A percentile compares a stretch with the other conserved stretches of the same genome.
Evolutionary conservation across 2,113 vertebrate species (phyloP).

Genomic region (Protobothrops mucrosquamatus): DNA sequence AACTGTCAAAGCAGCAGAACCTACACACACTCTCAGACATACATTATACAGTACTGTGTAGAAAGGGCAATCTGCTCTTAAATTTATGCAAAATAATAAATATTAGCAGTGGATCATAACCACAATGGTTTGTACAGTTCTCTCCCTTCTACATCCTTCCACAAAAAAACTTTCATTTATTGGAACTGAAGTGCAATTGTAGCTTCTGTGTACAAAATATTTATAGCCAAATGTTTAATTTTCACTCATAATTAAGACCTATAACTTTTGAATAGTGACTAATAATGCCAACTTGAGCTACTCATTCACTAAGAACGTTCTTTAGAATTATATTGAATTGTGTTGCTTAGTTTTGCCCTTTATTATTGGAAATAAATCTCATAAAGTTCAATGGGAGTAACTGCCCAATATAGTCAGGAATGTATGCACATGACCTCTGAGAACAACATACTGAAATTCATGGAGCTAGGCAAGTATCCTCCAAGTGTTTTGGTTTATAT

Average conservation of each 20-base stretch:
- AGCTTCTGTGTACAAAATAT: not conserved
- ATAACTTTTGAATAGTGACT: not conserved
- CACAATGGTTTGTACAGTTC: not conserved
- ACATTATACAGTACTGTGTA: not conserved
- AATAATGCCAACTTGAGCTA: not conserved
- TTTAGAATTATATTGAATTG: not conserved
- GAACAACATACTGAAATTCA: not conserved
- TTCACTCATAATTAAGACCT: not conserved
- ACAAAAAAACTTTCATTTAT: not conserved
- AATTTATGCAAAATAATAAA: not conserved
- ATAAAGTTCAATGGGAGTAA: not conserved
- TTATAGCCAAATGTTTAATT: not conserved
- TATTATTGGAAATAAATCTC: not conserved
- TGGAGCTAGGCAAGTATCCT: not conserved
- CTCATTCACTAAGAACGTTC: too few species aligned
- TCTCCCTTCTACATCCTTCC: not conserved
- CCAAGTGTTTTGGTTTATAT: not conserved
- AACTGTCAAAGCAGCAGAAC: not conserved
- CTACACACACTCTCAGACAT: not conserved
- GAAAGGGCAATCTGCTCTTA: not conserved
- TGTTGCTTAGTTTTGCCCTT: not conserved
- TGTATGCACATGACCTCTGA: not conserved
- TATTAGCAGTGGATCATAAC: not conserved
- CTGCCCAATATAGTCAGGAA: not conserved
- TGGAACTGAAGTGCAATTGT: not conserved